Evolutionary conservation across 2,888 invertebrate species (phyloP).

Genomic region (Oligia fasciuncula): DNA sequence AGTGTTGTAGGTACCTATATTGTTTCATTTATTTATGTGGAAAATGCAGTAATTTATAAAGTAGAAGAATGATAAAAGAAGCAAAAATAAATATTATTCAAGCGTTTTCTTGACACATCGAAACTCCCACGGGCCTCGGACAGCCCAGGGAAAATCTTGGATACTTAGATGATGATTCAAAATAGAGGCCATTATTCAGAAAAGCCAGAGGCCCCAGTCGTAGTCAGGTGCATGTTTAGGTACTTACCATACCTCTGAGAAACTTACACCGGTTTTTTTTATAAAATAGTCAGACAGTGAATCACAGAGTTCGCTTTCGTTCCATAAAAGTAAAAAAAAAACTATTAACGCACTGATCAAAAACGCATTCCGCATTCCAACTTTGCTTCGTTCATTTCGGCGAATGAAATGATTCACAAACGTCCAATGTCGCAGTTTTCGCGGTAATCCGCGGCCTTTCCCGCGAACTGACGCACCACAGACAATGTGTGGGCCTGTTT

Average conservation of each 20-base stretch:
- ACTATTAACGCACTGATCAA: conserved; percentile 56
- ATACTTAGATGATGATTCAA: conserved; percentile 5
- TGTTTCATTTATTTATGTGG: neutral
- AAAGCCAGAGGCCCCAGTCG: neutral
- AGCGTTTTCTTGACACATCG: neutral
- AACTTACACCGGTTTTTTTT: conserved; percentile 10
- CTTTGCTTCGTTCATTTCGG: conserved; percentile 53
- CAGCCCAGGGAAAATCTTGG: neutral
- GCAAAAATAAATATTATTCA: too few relatives aligned
- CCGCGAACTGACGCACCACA: conserved; percentile 69
- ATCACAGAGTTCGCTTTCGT: conserved; percentile 51
- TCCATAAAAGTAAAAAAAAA: conserved; percentile 35
- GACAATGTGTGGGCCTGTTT: conserved; percentile 40
- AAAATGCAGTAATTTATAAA: neutral
- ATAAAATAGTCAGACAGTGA: conserved; percentile 56
- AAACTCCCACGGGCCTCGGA: neutral
- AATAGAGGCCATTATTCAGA: neutral
- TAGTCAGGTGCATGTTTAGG: neutral
- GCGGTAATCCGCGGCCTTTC: conserved; percentile 71
- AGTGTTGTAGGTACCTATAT: neutral
- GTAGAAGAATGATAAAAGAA: neutral
- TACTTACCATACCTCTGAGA: conserved; percentile 8
- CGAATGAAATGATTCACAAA: conserved; percentile 72
- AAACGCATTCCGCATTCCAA: conserved; percentile 59
- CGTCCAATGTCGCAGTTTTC: conserved; percentile 69